These are phyloP conservation scores for Solen grandis DNA, from an alignment of 1,140 invertebrate species.

Conservation along the genomic window DNA sequence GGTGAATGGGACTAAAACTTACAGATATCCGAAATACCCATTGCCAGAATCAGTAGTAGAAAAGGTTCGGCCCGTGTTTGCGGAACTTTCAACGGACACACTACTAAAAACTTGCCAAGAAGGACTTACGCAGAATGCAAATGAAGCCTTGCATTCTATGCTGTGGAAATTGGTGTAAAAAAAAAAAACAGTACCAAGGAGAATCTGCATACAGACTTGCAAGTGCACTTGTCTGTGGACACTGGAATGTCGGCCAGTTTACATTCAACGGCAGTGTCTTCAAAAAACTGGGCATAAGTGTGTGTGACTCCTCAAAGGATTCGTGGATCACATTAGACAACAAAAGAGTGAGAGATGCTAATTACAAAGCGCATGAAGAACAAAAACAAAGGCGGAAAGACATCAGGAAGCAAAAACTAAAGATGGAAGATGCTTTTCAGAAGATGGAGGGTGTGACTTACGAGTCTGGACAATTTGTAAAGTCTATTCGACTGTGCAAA, in stretches of 20 bases:
- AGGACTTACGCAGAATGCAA: conserved; percentile 12
- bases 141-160: neutral
- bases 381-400: conserved; percentile 9
- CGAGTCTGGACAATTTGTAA: neutral
- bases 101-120: neutral
- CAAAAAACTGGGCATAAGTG: neutral
- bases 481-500: neutral
- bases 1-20: neutral
- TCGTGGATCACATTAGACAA: neutral
- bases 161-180: conserved; percentile 10
- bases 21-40: neutral
- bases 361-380: too few relatives aligned
- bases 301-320: neutral
- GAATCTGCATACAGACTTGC: neutral
- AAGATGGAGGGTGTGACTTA: neutral
- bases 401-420: neutral
- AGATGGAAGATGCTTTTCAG: conserved; percentile 15
- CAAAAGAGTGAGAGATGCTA: neutral
- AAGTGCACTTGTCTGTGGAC: neutral
- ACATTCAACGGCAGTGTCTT: neutral
- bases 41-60: neutral
- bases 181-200: neutral
- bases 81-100: neutral
- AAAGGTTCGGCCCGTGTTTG: neutral
- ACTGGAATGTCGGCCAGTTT: conserved; percentile 1